Evolutionary conservation across 2,797 vertebrate genomes (phyloP).

Genomic region (Acridotheres tristis): DNA sequence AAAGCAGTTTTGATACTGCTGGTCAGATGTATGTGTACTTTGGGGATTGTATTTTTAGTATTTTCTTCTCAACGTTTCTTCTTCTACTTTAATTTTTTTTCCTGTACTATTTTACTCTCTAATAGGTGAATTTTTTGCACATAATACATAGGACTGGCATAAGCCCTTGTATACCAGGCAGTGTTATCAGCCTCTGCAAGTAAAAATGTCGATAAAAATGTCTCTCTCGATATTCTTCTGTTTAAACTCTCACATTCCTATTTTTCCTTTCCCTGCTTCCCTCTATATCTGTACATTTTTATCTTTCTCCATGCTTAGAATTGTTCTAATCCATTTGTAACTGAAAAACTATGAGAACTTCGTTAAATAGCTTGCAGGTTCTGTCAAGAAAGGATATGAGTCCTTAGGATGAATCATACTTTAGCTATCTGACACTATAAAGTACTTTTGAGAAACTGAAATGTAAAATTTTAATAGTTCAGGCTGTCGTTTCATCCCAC

Average conservation of each 20-base stretch:
- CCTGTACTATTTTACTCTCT: background rate
- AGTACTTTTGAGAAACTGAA: background rate
- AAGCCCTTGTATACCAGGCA: background rate
- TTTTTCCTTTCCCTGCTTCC: background rate
- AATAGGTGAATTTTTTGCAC: background rate
- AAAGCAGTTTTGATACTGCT: background rate
- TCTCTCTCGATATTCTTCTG: background rate
- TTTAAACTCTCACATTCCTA: background rate
- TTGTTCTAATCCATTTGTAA: background rate
- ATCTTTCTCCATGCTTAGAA: background rate
- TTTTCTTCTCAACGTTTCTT: background rate
- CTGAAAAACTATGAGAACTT: background rate
- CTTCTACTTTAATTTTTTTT: background rate
- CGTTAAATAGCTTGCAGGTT: background rate
- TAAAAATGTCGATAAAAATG: background rate
- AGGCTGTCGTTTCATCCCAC: background rate
- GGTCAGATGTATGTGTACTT: background rate
- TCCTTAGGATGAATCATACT: conserved; percentile 31
- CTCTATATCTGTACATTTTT: background rate
- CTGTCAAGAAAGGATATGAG: background rate
- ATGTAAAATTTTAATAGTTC: background rate
- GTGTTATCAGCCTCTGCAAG: background rate
- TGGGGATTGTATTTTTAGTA: background rate
- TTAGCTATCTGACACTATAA: background rate
- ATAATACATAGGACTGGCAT: background rate